These are phyloP conservation scores for Drosophila nr. fundita DNA, from an alignment of 2,888 invertebrate genomes.

Conservation along the genomic window DNA sequence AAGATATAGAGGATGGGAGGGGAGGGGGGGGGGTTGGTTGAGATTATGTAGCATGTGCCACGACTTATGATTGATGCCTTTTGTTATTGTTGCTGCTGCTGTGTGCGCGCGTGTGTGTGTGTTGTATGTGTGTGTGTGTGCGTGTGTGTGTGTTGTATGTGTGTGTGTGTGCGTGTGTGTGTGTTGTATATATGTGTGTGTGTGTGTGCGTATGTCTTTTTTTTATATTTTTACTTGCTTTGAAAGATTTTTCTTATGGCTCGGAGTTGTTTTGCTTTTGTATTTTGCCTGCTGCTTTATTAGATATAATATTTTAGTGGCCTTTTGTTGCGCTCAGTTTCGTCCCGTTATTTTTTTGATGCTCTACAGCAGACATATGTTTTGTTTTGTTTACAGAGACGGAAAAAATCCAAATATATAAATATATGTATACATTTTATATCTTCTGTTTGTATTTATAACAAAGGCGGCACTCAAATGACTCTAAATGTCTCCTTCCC, in stretches of 20 bases:
- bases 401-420: slow-evolving; percentile 13
- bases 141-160: slow-evolving; percentile 10
- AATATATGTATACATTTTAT: slow-evolving; percentile 37
- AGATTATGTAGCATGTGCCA: slow-evolving; percentile 64
- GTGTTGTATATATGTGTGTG: background rate
- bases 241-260: slow-evolving; percentile 44
- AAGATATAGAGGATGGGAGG: background rate
- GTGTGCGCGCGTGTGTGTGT: background rate
- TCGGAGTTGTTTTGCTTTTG: slow-evolving; percentile 55
- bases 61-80: slow-evolving; percentile 81
- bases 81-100: slow-evolving; percentile 63
- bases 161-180: background rate
- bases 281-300: slow-evolving; percentile 71
- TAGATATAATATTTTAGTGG: slow-evolving; percentile 79
- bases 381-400: slow-evolving; percentile 62
- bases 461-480: slow-evolving; percentile 72
- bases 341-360: slow-evolving; percentile 53
- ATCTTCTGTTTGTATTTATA: slow-evolving; percentile 61
- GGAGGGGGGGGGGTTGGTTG: slow-evolving; percentile 6
- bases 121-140: background rate
- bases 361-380: slow-evolving; percentile 67
- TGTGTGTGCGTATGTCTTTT: slow-evolving; percentile 14
- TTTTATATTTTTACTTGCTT: slow-evolving; percentile 28
- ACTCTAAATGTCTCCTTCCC: slow-evolving; percentile 54
- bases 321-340: slow-evolving; percentile 58